These are phyloP conservation scores for Ceyx margarethae DNA, from an alignment of 2,113 vertebrate genomes.

Conservation along the genomic window DNA sequence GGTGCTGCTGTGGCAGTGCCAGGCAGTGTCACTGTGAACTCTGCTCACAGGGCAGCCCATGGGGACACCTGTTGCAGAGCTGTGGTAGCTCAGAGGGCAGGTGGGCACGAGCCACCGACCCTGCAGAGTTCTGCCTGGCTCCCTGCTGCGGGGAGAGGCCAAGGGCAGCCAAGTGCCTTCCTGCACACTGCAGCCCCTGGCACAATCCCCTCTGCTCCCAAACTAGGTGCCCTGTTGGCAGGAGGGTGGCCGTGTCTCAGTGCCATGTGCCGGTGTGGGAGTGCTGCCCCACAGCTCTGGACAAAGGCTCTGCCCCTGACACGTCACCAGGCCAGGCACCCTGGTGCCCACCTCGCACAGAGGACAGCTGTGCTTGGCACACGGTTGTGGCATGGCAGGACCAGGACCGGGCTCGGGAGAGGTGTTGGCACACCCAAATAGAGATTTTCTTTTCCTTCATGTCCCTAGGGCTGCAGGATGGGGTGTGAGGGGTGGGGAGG, in stretches of 20 bases:
- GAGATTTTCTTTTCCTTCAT: not conserved
- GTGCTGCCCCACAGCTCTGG: fast-evolving
- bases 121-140: not conserved
- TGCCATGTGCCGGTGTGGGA: fast-evolving
- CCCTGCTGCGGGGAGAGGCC: not conserved
- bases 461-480: not conserved
- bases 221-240: fast-evolving
- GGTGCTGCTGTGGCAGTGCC: not conserved
- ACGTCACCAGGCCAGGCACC: fast-evolving
- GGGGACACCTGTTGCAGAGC: not conserved
- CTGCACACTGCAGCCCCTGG: fast-evolving
- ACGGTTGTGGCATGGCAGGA: fast-evolving
- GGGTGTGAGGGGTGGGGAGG: not conserved
- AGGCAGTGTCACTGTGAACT: not conserved
- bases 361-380: fast-evolving
- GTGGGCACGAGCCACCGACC: not conserved
- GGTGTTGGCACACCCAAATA: not conserved
- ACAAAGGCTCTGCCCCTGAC: fast-evolving
- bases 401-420: not conserved
- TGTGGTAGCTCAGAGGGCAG: fast-evolving
- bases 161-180: not conserved
- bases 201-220: not conserved
- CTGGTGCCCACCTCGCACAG: fast-evolving
- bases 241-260: not conserved
- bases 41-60: fast-evolving